Conservation (phyloP, 2,113 vertebrate species). For the Etia nguti region DNA sequence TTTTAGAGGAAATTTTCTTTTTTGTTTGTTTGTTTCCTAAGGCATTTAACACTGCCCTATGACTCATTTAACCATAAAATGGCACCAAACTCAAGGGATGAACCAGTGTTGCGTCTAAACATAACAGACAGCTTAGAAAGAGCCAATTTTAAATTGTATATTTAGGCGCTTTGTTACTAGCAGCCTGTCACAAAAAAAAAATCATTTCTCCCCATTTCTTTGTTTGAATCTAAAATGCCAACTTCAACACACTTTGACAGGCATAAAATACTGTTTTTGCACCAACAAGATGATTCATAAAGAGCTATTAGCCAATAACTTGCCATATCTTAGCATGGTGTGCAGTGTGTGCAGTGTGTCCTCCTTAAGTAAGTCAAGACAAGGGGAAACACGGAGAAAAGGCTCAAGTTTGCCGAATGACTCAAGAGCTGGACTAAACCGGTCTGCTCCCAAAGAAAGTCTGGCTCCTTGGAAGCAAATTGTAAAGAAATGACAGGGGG, state of each 20-base stretch:
- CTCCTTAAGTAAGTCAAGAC: accelerated
- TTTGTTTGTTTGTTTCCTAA: background rate
- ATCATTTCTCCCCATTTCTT: background rate
- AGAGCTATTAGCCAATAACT: background rate
- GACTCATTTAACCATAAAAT: background rate
- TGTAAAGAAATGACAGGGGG: background rate
- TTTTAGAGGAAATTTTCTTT: accelerated
- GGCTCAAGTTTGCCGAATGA: background rate
- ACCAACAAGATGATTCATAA: background rate
- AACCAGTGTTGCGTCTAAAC: background rate
- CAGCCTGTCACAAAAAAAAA: background rate
- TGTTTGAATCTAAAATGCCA: background rate
- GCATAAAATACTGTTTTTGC: background rate
- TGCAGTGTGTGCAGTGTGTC: background rate
- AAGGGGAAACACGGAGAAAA: background rate
- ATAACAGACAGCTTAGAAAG: background rate
- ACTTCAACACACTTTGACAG: background rate
- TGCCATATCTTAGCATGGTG: background rate
- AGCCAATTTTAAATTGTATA: background rate
- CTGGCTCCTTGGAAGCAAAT: background rate
- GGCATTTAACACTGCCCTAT: background rate
- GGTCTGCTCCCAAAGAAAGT: background rate
- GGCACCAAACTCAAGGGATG: background rate
- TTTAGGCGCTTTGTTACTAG: background rate
- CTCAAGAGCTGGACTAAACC: background rate